These are phyloP conservation scores for Chloroceryle amazona DNA, from an alignment of 2,797 vertebrate species.

Conservation along the genomic window DNA sequence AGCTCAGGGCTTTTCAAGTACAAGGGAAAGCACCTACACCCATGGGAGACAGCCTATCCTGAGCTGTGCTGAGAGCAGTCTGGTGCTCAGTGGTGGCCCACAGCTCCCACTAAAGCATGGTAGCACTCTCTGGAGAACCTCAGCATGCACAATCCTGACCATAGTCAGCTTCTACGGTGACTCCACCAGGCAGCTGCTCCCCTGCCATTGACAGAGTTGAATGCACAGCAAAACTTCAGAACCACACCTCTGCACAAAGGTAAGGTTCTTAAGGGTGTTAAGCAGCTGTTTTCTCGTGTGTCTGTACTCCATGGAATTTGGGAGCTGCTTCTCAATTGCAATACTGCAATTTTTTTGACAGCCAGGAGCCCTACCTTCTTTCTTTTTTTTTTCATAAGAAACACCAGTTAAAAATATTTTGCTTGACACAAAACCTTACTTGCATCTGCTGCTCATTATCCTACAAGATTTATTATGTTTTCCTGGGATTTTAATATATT, in stretches of 20 bases:
- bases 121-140: neutral
- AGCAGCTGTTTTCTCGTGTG: neutral
- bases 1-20: neutral
- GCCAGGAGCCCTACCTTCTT: neutral
- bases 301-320: neutral
- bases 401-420: neutral
- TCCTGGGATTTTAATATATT: neutral
- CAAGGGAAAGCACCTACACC: fast-evolving
- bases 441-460: neutral
- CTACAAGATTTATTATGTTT: neutral
- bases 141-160: neutral
- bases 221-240: neutral
- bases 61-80: fast-evolving
- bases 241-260: neutral
- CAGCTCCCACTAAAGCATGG: neutral
- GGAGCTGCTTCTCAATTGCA: neutral
- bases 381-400: neutral
- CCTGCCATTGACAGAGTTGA: neutral
- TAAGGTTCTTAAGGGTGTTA: neutral
- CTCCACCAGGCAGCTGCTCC: neutral
- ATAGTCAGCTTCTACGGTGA: neutral
- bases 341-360: neutral
- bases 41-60: fast-evolving
- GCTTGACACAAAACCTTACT: neutral
- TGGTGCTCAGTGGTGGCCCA: fast-evolving